Evolutionary conservation across 2,888 invertebrate species (phyloP), one percentile per base, ranked within the genome.

Genomic region (Dynastes grantii): DNA sequence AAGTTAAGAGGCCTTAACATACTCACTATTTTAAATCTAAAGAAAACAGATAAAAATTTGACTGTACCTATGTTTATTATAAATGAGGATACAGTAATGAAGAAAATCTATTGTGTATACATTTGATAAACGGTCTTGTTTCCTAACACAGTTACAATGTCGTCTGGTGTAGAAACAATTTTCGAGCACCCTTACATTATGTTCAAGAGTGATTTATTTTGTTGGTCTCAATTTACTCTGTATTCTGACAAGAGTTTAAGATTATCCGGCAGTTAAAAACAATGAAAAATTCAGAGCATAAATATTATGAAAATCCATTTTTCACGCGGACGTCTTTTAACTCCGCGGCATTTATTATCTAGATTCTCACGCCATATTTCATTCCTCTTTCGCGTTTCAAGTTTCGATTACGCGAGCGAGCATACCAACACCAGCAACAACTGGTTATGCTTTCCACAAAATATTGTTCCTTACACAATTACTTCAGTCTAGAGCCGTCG

Each of bases 401-500:
- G 58, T 73, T 73, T 73, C 73, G 73, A 61, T 61, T 73, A 58
- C 45, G 40, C 58, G 58, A 61, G 73, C 58, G 61, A 73, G 58
- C 73, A 58, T 58, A 58, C 58, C 37, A 53, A 71, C 71, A 71
- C 55, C 71, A 71, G 71, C 58, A 73, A 58, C 73, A 73, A 73
- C 73, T 73, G 73, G 55, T 73, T 73, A 61, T 58, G 58, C 73
- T 73, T 73, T 73, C 58, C 73, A 22, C 58, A 65, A 67, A 67
- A 78, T 75, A 75, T 73, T 75, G 68, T 73, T 75, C 27, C 51
- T 75, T 65, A 65, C 68, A 67, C 65, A 78, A 78, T 78, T 76
- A 78, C 68, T 64, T 61, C 73, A 64, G 76, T 68, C 73, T 73
- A 49, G 65, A 67, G 29, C 58, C 75, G 67, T 27, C 78, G 78